Conservation (phyloP, 2,888 invertebrate species). For the Trisateles emortualis region DNA sequence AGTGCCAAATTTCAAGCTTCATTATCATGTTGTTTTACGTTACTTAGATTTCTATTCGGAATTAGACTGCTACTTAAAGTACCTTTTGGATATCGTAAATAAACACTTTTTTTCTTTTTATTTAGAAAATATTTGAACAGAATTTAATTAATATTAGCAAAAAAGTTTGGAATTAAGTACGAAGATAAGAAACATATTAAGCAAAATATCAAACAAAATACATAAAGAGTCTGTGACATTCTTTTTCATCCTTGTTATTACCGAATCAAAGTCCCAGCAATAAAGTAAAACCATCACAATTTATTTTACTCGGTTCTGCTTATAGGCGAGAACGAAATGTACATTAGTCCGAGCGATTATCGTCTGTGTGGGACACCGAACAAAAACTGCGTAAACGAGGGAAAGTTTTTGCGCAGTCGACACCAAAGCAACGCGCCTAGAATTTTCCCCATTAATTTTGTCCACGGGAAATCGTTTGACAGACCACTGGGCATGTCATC, state of each 20-base stretch:
- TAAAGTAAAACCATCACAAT: slow-evolving; percentile 38
- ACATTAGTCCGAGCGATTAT: slow-evolving; percentile 44
- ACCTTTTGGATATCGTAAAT: no score
- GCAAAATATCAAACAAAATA: background rate
- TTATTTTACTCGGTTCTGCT: slow-evolving; percentile 35
- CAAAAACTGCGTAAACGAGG: slow-evolving; percentile 51
- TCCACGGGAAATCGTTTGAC: slow-evolving; percentile 58
- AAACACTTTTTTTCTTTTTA: no score
- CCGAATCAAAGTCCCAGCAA: slow-evolving; percentile 15
- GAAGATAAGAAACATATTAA: background rate
- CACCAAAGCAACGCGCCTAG: slow-evolving; percentile 49
- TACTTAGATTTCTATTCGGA: no score
- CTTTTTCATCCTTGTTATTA: slow-evolving; percentile 4
- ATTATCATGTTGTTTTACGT: no score
- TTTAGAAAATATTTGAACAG: no score
- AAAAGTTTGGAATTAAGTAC: background rate
- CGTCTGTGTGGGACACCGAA: slow-evolving; percentile 44
- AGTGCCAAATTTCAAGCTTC: background rate
- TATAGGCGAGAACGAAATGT: slow-evolving; percentile 35
- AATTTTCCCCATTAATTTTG: slow-evolving; percentile 63
- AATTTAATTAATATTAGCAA: no score
- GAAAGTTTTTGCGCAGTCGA: slow-evolving; percentile 56
- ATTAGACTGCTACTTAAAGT: no score
- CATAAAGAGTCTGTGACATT: background rate
- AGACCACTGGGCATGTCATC: slow-evolving; percentile 51